Evolutionary conservation across 1,140 invertebrate species (phyloP).

Genomic region (Diachasmimorpha longicaudata): DNA sequence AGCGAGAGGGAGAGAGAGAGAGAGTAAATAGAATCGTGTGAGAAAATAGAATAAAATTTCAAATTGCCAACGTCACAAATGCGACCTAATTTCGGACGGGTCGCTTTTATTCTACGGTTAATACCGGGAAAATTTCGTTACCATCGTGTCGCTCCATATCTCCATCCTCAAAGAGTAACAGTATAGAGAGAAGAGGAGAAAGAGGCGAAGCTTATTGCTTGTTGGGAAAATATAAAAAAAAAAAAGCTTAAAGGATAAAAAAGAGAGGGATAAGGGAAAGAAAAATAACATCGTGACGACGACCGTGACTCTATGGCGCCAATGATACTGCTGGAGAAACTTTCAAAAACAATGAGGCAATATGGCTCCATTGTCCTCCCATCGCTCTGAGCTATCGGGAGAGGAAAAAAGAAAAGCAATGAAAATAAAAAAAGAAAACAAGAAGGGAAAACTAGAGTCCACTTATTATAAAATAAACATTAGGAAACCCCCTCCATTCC

Average conservation of each 20-base stretch:
- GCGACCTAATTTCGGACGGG: constrained; percentile 7
- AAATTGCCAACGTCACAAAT: constrained; percentile 1
- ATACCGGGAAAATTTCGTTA: constrained; percentile 10
- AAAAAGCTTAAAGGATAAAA: neutral
- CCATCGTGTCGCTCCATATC: neutral
- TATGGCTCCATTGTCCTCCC: constrained; percentile 9
- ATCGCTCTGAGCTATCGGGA: neutral
- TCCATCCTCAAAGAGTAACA: neutral
- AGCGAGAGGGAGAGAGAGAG: neutral
- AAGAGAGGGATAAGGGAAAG: neutral
- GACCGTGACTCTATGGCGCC: constrained; percentile 9
- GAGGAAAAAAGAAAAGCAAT: neutral
- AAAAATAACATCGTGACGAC: constrained; percentile 12
- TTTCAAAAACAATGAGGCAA: constrained; percentile 13
- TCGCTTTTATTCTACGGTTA: constrained; percentile 2
- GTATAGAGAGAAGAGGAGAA: neutral
- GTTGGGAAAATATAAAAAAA: neutral
- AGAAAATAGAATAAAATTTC: neutral
- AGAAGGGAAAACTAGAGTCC: constrained; percentile 6
- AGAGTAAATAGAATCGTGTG: neutral
- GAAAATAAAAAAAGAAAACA: neutral
- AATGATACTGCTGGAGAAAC: constrained; percentile 11
- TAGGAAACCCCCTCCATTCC: neutral
- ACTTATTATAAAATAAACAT: constrained; percentile 11
- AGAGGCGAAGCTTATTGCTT: neutral